A percentile compares a stretch with the other conserved stretches of the same genome.
Conservation (phyloP, 2,113 vertebrate genomes). For the Thunnus maccoyii region DNA sequence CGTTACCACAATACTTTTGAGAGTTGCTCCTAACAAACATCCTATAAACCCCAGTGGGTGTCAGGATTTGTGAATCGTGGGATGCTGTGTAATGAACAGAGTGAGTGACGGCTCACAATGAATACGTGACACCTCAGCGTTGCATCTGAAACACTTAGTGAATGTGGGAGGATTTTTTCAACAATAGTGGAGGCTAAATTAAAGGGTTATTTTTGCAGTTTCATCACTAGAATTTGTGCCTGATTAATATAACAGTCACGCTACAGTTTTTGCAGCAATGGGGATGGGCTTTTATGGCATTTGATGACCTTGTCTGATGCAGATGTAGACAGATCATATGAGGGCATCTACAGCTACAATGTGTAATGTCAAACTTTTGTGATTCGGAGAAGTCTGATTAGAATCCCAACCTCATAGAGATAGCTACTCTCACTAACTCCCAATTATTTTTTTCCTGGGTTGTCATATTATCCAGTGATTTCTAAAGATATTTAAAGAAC, state of each 20-base stretch:
- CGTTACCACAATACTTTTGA: not conserved
- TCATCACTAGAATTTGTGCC: not conserved
- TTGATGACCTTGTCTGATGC: not conserved
- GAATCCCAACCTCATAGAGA: too few relatives aligned
- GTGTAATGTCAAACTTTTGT: not conserved
- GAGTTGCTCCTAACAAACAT: constrained; percentile 12
- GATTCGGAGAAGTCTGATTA: too few relatives aligned
- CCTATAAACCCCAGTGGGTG: constrained; percentile 13
- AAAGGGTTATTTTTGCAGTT: constrained; percentile 1
- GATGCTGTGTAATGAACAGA: constrained; percentile 37
- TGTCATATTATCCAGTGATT: not conserved
- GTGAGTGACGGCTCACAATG: constrained; percentile 33
- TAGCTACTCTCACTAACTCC: too few relatives aligned
- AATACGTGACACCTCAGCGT: constrained; percentile 47
- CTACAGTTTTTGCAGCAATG: not conserved
- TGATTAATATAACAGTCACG: constrained; percentile 15
- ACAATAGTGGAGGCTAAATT: constrained; percentile 11
- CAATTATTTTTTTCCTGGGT: too few relatives aligned
- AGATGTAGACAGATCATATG: constrained; percentile 15
- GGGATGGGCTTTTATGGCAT: not conserved
- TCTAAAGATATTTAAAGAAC: not conserved
- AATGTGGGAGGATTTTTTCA: constrained; percentile 54
- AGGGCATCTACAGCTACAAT: constrained; percentile 4
- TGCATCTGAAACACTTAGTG: constrained; percentile 34
- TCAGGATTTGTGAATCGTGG: constrained; percentile 38